Percentiles rank a stretch among this genome's conserved stretches.
Evolutionary conservation across 2,113 vertebrate species (phyloP).

Genomic region (Prochilodus magdalenae): DNA sequence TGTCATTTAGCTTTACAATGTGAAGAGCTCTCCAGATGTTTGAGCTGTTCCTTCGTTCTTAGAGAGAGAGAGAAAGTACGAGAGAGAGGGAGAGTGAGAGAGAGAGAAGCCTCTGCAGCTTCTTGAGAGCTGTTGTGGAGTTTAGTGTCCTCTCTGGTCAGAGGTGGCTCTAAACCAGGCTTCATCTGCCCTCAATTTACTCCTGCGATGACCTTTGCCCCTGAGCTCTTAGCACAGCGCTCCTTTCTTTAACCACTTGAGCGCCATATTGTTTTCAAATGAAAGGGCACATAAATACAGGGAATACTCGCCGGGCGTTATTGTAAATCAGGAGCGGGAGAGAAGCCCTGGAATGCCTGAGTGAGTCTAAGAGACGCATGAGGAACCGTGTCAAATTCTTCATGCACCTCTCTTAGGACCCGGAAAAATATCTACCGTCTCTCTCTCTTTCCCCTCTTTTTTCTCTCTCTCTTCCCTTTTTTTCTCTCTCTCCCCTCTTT

Average conservation of each 20-base stretch:
- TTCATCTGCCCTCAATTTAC: slow-evolving; percentile 98
- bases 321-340: slow-evolving; percentile 71
- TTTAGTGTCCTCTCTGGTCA: slow-evolving; percentile 1
- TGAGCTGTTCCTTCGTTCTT: slow-evolving; percentile 42
- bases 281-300: slow-evolving; percentile 76
- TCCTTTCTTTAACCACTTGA: slow-evolving; percentile 75
- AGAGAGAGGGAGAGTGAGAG: not conserved
- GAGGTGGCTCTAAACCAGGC: slow-evolving; percentile 72
- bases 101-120: not conserved
- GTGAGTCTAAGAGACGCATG: slow-evolving; percentile 42
- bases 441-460: too few species aligned
- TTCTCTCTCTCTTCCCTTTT: too few species aligned
- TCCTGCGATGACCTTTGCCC: slow-evolving; percentile 88
- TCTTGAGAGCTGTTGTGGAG: slow-evolving; percentile 39
- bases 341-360: slow-evolving; percentile 32
- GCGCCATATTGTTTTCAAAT: slow-evolving; percentile 77
- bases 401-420: slow-evolving; percentile 23
- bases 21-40: slow-evolving; percentile 48
- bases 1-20: slow-evolving; percentile 45
- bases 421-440: slow-evolving; percentile 1
- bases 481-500: not conserved
- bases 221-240: slow-evolving; percentile 77
- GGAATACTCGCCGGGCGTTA: slow-evolving; percentile 70
- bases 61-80: slow-evolving; percentile 5
- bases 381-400: slow-evolving; percentile 23